phyloP scores from a whole-genome alignment of 2,113 vertebrate species.

The Periophthalmodon schlosseri region DNA sequence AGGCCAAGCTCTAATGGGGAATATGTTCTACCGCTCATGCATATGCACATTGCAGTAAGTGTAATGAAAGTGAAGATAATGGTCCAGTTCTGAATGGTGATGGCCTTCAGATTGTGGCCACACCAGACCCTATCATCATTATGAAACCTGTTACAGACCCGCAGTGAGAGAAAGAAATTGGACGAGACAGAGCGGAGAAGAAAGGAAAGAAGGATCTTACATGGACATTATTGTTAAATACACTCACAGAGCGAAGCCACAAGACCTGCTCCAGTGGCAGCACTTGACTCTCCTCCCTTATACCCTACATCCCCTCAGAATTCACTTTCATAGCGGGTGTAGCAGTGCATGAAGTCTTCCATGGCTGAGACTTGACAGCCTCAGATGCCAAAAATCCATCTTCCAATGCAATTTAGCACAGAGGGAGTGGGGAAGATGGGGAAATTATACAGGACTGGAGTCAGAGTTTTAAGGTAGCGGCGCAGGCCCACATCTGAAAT shows the following conservation, averaged over 20 bases:
- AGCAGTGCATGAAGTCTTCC: slow-evolving; percentile 75
- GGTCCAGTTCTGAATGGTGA: slow-evolving; percentile 54
- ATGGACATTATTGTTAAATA: slow-evolving; percentile 71
- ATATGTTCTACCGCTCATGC: slow-evolving; percentile 53
- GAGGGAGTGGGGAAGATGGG: slow-evolving; percentile 74
- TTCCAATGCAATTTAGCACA: slow-evolving; percentile 76
- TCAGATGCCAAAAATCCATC: slow-evolving; percentile 76
- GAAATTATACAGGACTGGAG: slow-evolving; percentile 76
- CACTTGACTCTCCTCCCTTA: slow-evolving; percentile 76
- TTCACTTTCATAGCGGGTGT: slow-evolving; percentile 76
- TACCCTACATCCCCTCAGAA: slow-evolving; percentile 70
- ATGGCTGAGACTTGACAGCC: slow-evolving; percentile 72
- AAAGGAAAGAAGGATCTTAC: slow-evolving; percentile 38
- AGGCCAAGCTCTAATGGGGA: slow-evolving; percentile 43
- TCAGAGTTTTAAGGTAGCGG: slow-evolving; percentile 77
- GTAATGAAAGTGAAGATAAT: slow-evolving; percentile 67
- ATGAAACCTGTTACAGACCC: slow-evolving; percentile 40
- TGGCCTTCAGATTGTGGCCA: slow-evolving; percentile 52
- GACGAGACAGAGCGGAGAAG: slow-evolving; percentile 21
- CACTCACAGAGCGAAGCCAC: slow-evolving; percentile 68
- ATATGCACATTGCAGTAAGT: slow-evolving; percentile 61
- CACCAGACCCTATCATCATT: slow-evolving; percentile 64
- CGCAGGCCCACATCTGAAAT: slow-evolving; percentile 66
- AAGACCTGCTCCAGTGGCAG: slow-evolving; percentile 69
- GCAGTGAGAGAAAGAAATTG: slow-evolving; percentile 37